Evolutionary conservation across 35 echinoderm and acorn worm genomes (phyloP).

Genomic region (Anneissia japonica): DNA sequence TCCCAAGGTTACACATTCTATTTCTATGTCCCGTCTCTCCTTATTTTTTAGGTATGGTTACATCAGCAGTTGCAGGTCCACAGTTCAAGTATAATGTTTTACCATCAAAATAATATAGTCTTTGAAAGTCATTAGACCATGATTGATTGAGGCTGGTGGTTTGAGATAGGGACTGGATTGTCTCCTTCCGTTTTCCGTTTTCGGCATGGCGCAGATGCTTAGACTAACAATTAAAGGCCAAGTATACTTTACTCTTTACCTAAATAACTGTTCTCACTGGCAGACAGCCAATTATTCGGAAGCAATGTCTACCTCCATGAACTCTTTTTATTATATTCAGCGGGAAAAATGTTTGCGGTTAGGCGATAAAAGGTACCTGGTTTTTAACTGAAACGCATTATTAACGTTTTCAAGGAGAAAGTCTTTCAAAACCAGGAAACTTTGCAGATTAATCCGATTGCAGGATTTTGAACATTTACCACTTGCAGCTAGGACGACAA

Average conservation of each 20-base stretch:
- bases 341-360: background rate
- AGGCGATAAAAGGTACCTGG: background rate
- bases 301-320: background rate
- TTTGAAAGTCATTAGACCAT: background rate
- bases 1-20: background rate
- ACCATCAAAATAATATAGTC: background rate
- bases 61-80: background rate
- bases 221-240: background rate
- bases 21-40: background rate
- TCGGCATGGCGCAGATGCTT: background rate
- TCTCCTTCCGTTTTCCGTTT: background rate
- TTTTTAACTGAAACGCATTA: background rate
- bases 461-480: no score
- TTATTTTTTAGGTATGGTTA: background rate
- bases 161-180: background rate
- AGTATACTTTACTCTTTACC: background rate
- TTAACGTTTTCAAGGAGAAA: background rate
- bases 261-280: background rate
- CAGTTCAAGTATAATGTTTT: background rate
- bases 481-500: no score
- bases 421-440: background rate
- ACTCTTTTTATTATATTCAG: background rate
- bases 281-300: background rate
- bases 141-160: background rate
- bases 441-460: background rate